Evolutionary conservation across 2,113 vertebrate genomes (phyloP).

Genomic region (Pongo abelii): DNA sequence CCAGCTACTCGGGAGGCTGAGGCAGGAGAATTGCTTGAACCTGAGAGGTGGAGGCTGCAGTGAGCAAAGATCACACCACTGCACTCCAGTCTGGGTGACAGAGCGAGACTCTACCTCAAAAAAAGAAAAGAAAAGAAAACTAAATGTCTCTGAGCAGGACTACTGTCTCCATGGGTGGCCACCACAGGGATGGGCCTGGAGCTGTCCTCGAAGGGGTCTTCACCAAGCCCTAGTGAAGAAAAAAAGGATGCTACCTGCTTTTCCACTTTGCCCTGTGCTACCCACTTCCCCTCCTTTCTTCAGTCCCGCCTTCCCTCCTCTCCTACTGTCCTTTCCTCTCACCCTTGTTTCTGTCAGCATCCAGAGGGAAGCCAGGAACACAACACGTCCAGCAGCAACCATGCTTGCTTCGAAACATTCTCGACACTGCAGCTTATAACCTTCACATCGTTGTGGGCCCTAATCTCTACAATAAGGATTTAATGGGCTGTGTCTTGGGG

Average conservation of each 20-base stretch:
- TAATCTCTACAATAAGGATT: neutral
- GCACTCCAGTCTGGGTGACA: too few species aligned
- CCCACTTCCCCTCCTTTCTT: neutral
- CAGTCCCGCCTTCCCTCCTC: accelerated
- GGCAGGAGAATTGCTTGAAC: too few species aligned
- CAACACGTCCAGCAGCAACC: neutral
- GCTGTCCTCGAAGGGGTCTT: neutral
- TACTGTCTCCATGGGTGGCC: neutral
- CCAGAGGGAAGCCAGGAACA: neutral
- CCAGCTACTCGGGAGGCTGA: too few species aligned
- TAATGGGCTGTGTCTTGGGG: neutral
- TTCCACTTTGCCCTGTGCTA: neutral
- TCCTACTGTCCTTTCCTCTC: too few species aligned
- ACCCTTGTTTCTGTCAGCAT: neutral
- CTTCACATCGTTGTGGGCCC: neutral
- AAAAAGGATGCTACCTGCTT: neutral
- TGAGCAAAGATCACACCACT: too few species aligned
- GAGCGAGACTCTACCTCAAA: too few species aligned
- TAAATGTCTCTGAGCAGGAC: neutral
- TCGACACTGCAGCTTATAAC: too few species aligned
- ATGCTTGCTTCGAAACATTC: neutral
- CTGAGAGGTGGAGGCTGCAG: too few species aligned
- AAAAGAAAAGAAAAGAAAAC: neutral
- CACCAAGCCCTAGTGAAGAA: neutral
- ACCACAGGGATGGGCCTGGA: neutral